Percentiles rank a stretch among this genome's conserved stretches.
Evolutionary conservation across 2,113 vertebrate genomes (phyloP).

Genomic region (Actinemys pallida): DNA sequence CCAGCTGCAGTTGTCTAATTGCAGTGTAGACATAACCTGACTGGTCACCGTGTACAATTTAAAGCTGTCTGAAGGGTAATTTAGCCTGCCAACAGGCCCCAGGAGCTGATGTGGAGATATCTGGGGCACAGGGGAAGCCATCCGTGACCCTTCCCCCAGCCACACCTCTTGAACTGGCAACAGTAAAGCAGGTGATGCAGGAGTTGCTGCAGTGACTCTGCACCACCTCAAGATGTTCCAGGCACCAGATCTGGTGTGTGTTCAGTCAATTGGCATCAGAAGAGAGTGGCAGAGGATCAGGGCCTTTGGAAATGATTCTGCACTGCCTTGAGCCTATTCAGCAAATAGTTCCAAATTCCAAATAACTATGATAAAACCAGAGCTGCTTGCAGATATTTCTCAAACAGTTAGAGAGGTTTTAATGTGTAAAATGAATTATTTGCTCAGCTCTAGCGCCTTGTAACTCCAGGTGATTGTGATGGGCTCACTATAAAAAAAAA

Average conservation of each 20-base stretch:
- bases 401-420: background rate
- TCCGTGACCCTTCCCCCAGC: background rate
- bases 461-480: background rate
- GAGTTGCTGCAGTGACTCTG: background rate
- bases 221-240: background rate
- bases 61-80: constrained; percentile 18
- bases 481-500: background rate
- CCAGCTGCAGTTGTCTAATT: too few species aligned
- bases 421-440: background rate
- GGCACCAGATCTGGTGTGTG: background rate
- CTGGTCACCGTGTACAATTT: background rate
- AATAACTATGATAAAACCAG: background rate
- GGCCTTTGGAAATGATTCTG: background rate
- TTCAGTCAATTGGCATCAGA: background rate
- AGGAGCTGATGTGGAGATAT: background rate
- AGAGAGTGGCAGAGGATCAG: background rate
- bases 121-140: constrained; percentile 33
- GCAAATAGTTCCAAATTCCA: background rate
- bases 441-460: background rate
- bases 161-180: background rate
- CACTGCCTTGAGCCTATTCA: background rate
- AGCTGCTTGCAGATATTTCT: background rate
- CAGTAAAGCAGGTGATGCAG: background rate
- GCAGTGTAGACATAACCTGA: background rate
- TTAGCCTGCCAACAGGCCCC: background rate